Conservation (phyloP, 2,113 vertebrate genomes). For the Gymnocephalus cernua region DNA sequence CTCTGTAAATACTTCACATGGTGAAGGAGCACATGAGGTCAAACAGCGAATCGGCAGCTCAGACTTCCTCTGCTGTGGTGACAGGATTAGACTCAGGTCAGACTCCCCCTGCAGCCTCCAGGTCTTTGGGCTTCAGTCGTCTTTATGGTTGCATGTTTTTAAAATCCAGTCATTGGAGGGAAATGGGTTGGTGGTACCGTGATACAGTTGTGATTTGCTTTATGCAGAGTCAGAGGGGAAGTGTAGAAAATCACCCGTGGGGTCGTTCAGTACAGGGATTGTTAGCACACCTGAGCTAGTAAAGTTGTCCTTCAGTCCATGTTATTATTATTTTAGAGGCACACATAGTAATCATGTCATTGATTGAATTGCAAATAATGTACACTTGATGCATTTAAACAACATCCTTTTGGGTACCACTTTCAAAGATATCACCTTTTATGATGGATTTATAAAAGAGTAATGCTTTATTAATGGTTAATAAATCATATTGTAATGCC, state of each 20-base stretch:
- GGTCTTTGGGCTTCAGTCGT: not conserved
- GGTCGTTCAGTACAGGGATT: not conserved
- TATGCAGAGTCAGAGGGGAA: not conserved
- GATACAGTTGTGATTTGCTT: not conserved
- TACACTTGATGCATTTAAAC: not conserved
- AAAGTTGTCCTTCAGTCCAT: not conserved
- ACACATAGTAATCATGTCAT: not conserved
- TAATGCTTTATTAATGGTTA: no score
- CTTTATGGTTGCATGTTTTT: conserved; percentile 25
- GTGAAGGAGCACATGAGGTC: conserved; percentile 63
- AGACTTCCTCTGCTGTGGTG: conserved; percentile 34
- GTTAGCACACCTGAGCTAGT: not conserved
- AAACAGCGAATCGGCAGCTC: conserved; percentile 56
- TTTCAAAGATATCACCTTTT: no score
- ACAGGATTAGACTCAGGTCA: conserved; percentile 39
- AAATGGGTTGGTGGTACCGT: not conserved
- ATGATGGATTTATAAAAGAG: no score
- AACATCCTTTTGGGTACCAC: not conserved
- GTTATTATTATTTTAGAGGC: not conserved
- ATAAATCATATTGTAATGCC: no score
- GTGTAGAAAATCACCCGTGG: not conserved
- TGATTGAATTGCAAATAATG: not conserved
- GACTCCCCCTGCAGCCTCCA: conserved; percentile 13
- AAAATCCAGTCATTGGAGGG: not conserved
- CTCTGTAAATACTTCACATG: conserved; percentile 75